phyloP scores from a whole-genome alignment of 2,113 vertebrate genomes.

The Willisornis vidua region DNA sequence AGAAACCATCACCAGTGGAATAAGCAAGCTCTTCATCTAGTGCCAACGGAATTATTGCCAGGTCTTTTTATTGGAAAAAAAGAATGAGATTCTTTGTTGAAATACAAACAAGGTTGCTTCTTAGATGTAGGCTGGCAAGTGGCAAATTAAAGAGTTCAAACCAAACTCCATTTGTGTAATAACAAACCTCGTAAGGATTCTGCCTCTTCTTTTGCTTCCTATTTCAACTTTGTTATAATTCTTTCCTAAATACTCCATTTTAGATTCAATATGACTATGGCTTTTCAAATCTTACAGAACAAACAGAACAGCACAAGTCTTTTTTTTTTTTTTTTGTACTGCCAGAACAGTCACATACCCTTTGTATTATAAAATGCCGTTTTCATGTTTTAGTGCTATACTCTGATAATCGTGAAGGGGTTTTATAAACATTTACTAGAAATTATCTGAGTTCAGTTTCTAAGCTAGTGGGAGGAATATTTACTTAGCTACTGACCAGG shows the following conservation, averaged over 20 bases:
- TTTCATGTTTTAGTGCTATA: neutral
- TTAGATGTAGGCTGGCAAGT: conserved; percentile 39
- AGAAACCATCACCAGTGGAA: conserved; percentile 24
- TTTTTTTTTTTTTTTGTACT: neutral
- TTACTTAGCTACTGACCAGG: neutral
- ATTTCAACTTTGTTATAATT: conserved; percentile 33
- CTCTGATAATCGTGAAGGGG: neutral
- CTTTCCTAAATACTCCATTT: neutral
- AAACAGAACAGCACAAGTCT: neutral
- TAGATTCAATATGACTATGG: neutral
- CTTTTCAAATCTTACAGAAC: neutral
- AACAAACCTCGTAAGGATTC: neutral
- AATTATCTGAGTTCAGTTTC: neutral
- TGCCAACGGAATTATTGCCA: conserved; percentile 69
- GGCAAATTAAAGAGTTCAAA: conserved; percentile 26
- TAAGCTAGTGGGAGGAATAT: neutral
- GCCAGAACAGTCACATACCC: neutral
- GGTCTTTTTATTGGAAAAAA: conserved; percentile 63
- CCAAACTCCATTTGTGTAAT: neutral
- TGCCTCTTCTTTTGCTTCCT: conserved; percentile 3
- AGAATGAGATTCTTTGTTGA: conserved; percentile 56
- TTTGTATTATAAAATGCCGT: neutral
- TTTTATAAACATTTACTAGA: neutral
- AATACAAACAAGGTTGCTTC: conserved; percentile 42
- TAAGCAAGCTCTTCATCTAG: conserved; percentile 59